phyloP scores from a whole-genome alignment of 2,797 vertebrate genomes.

The Tragelaphus eurycerus region DNA sequence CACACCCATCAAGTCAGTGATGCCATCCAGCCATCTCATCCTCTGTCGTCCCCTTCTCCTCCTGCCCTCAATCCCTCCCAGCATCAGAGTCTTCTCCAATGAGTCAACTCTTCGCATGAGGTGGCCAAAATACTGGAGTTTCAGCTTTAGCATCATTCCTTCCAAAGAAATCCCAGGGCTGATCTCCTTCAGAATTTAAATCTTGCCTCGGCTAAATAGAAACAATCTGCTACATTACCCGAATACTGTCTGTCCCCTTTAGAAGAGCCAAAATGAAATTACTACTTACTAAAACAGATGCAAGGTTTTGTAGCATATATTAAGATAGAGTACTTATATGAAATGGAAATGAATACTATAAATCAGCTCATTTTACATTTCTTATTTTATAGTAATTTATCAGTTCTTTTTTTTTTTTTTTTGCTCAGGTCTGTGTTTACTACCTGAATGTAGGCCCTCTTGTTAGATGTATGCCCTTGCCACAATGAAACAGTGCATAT shows the following conservation, averaged over 20 bases:
- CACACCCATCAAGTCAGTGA: too few relatives aligned
- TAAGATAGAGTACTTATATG: constrained; percentile 78
- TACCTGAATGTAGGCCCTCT: background rate
- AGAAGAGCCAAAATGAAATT: constrained; percentile 65
- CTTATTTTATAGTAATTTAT: constrained; percentile 73
- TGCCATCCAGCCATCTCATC: too few relatives aligned
- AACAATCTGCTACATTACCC: constrained; percentile 70
- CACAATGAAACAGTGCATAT: background rate
- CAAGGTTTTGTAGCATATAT: constrained; percentile 72
- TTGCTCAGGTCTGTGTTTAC: constrained; percentile 1
- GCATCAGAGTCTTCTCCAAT: too few relatives aligned
- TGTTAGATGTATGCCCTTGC: background rate
- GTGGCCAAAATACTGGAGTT: too few relatives aligned
- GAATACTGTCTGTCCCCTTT: constrained; percentile 61
- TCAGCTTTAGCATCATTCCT: too few relatives aligned
- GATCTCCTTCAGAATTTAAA: constrained; percentile 16
- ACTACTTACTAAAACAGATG: constrained; percentile 72
- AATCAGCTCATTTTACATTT: constrained; percentile 76
- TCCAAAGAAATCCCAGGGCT: too few relatives aligned
- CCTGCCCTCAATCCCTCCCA: too few relatives aligned
- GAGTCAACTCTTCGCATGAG: too few relatives aligned
- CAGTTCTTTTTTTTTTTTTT: constrained; percentile 51
- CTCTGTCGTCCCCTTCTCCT: too few relatives aligned
- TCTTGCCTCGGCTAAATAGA: constrained; percentile 59
- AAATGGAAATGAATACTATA: constrained; percentile 79